phyloP scores from a whole-genome alignment of 92 coral and sea anemone genomes.

The Actinostola sp. region DNA sequence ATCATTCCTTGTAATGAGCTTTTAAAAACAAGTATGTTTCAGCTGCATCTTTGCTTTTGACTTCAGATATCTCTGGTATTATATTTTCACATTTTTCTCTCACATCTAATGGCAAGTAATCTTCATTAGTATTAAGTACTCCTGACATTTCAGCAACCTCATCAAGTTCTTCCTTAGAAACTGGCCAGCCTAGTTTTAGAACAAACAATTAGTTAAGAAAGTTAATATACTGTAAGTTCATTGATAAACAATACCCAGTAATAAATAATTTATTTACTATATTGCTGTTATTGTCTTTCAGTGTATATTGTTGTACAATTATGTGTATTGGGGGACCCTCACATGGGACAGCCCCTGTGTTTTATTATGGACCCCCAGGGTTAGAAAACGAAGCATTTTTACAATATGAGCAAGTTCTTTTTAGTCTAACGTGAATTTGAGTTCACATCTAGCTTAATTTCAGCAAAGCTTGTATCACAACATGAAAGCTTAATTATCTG shows the following conservation, averaged over 20 bases:
- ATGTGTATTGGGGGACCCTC: no score
- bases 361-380: no score
- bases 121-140: background rate
- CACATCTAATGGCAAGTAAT: background rate
- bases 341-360: no score
- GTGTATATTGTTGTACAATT: no score
- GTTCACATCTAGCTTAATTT: background rate
- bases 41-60: background rate
- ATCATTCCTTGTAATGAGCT: no score
- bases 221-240: background rate
- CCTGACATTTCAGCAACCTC: slow-evolving; percentile 10
- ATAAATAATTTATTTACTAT: no score
- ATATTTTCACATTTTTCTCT: background rate
- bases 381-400: no score
- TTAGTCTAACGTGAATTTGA: no score
- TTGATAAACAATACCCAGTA: background rate
- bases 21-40: background rate
- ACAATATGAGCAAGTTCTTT: no score
- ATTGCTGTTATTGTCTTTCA: no score
- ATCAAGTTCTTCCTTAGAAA: slow-evolving; percentile 2
- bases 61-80: background rate
- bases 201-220: background rate
- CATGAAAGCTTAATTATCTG: background rate
- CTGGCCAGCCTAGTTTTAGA: background rate
- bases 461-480: background rate